A percentile compares a stretch with the other conserved stretches of the same genome.
These are phyloP conservation scores for Nematopogon swammerdamellus DNA, from an alignment of 2,888 invertebrate genomes.

Conservation along the genomic window DNA sequence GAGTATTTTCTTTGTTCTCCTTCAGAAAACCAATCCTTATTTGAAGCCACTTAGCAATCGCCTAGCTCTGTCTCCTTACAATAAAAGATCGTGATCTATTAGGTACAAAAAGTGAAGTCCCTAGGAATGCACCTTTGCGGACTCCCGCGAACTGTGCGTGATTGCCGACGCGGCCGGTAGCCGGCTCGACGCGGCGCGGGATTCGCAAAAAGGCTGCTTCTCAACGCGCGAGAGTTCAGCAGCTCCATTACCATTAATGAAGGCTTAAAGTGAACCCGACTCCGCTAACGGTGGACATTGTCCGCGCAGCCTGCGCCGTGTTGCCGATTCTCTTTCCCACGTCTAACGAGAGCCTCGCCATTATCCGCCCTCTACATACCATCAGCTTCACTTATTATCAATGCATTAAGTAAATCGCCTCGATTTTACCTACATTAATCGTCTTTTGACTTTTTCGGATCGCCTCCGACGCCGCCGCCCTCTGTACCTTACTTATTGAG, in stretches of 20 bases:
- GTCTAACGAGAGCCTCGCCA: conserved; percentile 51
- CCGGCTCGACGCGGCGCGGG: not conserved
- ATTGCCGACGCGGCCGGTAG: too few species aligned
- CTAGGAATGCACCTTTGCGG: not conserved
- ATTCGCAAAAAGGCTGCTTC: conserved; percentile 37
- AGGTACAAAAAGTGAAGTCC: not conserved
- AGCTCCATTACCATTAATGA: conserved; percentile 45
- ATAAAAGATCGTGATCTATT: not conserved
- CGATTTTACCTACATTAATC: conserved; percentile 50
- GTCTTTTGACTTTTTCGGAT: conserved; percentile 27
- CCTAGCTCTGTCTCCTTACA: too few species aligned
- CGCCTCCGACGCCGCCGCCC: conserved; percentile 15
- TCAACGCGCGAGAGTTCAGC: conserved; percentile 31
- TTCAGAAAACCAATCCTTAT: too few species aligned
- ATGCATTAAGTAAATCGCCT: conserved; percentile 50
- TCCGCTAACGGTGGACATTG: conserved; percentile 42
- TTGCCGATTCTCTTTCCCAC: conserved; percentile 34
- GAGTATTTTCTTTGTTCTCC: too few species aligned
- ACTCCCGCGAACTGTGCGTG: not conserved
- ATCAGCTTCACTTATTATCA: conserved; percentile 46
- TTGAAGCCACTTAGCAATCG: too few species aligned
- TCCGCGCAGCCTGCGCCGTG: conserved; percentile 29
- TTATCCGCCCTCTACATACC: conserved; percentile 49
- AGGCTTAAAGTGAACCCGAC: conserved; percentile 33
- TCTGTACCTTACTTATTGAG: conserved; percentile 48